A percentile compares a stretch with the other conserved stretches of the same genome.
These are phyloP conservation scores for Euzetes globulus DNA, from an alignment of 2,888 invertebrate genomes.

Conservation along the genomic window DNA sequence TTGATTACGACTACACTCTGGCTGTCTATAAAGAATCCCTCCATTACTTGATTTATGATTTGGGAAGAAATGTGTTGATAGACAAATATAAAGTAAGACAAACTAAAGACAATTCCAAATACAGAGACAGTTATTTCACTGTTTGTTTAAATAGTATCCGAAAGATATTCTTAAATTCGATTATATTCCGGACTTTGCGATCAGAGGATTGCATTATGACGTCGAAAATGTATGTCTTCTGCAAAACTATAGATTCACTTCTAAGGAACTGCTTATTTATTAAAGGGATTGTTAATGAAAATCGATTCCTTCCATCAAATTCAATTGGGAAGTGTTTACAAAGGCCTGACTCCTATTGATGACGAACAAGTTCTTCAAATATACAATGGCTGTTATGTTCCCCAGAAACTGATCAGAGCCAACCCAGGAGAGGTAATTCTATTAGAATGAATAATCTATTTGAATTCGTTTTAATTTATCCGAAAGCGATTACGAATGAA, in stretches of 20 bases:
- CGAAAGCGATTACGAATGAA: conserved; percentile 60
- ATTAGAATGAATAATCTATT: background rate
- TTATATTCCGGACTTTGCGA: conserved; percentile 87
- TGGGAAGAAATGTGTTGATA: conserved; percentile 77
- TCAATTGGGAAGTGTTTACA: conserved; percentile 85
- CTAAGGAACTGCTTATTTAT: conserved; percentile 30
- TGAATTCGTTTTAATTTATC: background rate
- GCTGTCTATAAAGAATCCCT: conserved; percentile 86
- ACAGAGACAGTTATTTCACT: background rate
- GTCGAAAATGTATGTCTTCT: conserved; percentile 62
- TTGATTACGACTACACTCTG: conserved; percentile 96
- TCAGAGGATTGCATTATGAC: conserved; percentile 95
- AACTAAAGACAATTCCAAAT: background rate
- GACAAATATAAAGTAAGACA: conserved; percentile 70
- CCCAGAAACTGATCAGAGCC: conserved; percentile 47
- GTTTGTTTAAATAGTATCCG: conserved; percentile 64
- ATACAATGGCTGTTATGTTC: conserved; percentile 57
- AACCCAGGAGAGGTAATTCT: conserved; percentile 46
- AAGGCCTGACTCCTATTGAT: conserved; percentile 67
- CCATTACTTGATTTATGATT: conserved; percentile 79
- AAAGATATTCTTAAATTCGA: conserved; percentile 66
- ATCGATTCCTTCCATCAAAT: conserved; percentile 94
- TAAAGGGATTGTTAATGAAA: conserved; percentile 72
- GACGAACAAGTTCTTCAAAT: conserved; percentile 74
- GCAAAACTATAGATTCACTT: background rate